Evolutionary conservation across 2,888 invertebrate genomes (phyloP).

Genomic region (Papilio gigon): DNA sequence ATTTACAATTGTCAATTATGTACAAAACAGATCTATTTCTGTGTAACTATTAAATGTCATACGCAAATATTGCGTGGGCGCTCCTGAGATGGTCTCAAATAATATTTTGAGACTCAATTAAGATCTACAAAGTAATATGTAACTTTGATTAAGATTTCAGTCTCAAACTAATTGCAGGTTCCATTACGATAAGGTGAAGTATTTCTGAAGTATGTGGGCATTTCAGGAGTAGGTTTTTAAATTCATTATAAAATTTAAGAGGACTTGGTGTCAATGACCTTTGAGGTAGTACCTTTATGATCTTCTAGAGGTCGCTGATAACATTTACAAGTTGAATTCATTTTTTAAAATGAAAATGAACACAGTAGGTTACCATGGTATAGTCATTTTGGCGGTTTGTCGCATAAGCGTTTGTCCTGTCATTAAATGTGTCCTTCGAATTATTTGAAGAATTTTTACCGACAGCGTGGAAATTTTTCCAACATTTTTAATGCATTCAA

Average conservation of each 20-base stretch:
- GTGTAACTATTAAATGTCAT: not conserved
- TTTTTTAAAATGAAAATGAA: too few species aligned
- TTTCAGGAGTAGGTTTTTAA: not conserved
- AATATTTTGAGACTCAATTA: constrained; percentile 8
- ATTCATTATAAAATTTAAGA: not conserved
- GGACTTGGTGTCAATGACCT: not conserved
- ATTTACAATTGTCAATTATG: not conserved
- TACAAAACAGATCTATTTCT: not conserved
- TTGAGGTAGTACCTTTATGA: not conserved
- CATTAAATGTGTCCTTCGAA: too few species aligned
- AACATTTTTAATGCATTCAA: not conserved
- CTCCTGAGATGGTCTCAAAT: not conserved
- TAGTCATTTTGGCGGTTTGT: too few species aligned
- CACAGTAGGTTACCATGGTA: too few species aligned
- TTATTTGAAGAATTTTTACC: too few species aligned
- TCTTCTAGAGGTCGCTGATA: not conserved
- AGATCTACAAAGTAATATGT: constrained; percentile 7
- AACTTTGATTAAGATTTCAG: constrained; percentile 22
- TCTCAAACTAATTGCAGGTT: constrained; percentile 12
- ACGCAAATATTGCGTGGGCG: not conserved
- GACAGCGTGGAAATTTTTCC: too few species aligned
- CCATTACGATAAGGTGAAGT: constrained; percentile 1
- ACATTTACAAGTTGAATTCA: not conserved
- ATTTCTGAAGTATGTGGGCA: constrained; percentile 4
- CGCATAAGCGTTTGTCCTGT: too few species aligned